Evolutionary conservation across 2,797 vertebrate species (phyloP).

Genomic region (Enteromius mattozi): DNA sequence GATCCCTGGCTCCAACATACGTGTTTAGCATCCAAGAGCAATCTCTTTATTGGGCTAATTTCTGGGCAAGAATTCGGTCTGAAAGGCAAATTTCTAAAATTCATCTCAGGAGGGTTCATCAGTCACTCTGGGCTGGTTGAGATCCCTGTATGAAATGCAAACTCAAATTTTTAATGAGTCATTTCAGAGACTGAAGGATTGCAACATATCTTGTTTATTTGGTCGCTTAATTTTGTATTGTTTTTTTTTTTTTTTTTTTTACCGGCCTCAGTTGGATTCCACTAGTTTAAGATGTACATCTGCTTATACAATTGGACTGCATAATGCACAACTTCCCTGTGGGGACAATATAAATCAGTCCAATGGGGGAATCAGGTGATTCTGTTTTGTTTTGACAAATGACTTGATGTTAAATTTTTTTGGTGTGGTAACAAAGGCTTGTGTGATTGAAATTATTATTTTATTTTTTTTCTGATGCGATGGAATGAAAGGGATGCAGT

Average conservation of each 20-base stretch:
- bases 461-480: not conserved
- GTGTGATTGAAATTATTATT: not conserved
- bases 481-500: not conserved
- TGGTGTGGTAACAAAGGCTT: conserved; percentile 15
- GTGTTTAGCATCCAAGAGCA: conserved; percentile 16
- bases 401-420: conserved; percentile 23
- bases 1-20: conserved; percentile 22
- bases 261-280: not conserved
- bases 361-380: not conserved
- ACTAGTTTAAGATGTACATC: not conserved
- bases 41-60: conserved; percentile 44
- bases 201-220: not conserved
- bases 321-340: conserved; percentile 15
- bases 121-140: not conserved
- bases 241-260: not conserved
- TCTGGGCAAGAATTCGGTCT: not conserved
- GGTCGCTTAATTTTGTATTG: not conserved
- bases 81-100: not conserved
- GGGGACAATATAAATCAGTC: not conserved
- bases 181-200: not conserved
- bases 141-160: not conserved
- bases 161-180: not conserved
- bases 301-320: not conserved
- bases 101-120: not conserved
- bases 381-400: conserved; percentile 11